phyloP scores from a whole-genome alignment of 1,140 invertebrate species.

The Cydia strobilella region DNA sequence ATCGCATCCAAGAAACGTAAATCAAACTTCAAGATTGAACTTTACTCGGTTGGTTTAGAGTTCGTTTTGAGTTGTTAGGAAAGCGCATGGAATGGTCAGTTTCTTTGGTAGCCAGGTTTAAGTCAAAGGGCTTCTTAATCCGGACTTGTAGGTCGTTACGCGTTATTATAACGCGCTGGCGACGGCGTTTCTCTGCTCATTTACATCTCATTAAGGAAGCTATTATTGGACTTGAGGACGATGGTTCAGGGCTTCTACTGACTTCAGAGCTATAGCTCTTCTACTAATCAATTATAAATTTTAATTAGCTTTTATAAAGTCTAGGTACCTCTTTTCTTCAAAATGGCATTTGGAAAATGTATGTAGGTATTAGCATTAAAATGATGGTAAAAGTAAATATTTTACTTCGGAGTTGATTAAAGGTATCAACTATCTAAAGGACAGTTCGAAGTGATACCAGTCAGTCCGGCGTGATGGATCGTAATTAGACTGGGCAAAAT shows the following conservation, averaged over 20 bases:
- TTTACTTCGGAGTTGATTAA: slow-evolving; percentile 45
- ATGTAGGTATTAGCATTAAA: background rate
- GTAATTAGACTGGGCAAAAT: slow-evolving; percentile 60
- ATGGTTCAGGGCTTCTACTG: slow-evolving; percentile 46
- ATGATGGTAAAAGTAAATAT: background rate
- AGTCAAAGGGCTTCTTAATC: slow-evolving; percentile 80
- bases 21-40: slow-evolving; percentile 37
- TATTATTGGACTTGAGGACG: slow-evolving; percentile 70
- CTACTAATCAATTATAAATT: slow-evolving; percentile 14
- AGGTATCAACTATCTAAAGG: slow-evolving; percentile 56
- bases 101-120: slow-evolving; percentile 66
- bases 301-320: background rate
- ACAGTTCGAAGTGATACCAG: slow-evolving; percentile 52
- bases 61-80: slow-evolving; percentile 37
- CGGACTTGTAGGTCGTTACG: slow-evolving; percentile 79
- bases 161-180: slow-evolving; percentile 77
- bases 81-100: slow-evolving; percentile 51
- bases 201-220: slow-evolving; percentile 78
- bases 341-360: background rate
- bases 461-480: slow-evolving; percentile 57
- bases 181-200: slow-evolving; percentile 75
- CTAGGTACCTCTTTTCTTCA: background rate
- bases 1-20: slow-evolving; percentile 58
- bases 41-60: slow-evolving; percentile 42
- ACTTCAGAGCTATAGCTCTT: slow-evolving; percentile 21